Base-by-base conservation (phyloP, 2,888 invertebrate species). In the Eupithecia centaureata region DNA sequence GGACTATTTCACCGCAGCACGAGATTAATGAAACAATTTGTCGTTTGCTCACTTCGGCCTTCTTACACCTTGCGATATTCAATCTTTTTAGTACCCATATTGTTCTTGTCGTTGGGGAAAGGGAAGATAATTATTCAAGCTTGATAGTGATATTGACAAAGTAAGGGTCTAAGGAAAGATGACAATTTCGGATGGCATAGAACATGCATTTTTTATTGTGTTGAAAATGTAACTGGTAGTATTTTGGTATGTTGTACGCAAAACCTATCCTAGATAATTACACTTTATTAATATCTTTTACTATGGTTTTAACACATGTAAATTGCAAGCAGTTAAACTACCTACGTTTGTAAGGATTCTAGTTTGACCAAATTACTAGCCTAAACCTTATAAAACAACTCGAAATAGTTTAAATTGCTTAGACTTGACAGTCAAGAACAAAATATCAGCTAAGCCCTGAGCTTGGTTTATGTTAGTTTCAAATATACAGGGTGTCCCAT, bases 21-120 rank as follows among this genome's bases (percentile, higher is more conserved):
- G 60, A 65, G 70, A 75, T 73, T 78, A 78, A 82, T 76, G 69
- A 76, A 77, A 79, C 77, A 79, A 83, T 82, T 81, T 81, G 79
- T 82, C 80, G 73, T 73, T 52, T 61, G 70, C 71, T 73, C 68
- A 68, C 70, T 75, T 78, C 75, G 74, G 74, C 77, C 77, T 56
- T 56, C 27, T 52, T 52, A 52, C 52, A 52, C 52, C 15, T 27
- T 25, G 7, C 52, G 52, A 52, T 52, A 27, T 52, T 61, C 60
- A 15, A 52, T 52, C 15, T 47, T 47, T 8, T 25, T 25, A 13
- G 25, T 51, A 51, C 27, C 27, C 15, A 27, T 27, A 15, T 52
- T 52, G 25, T 52, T 27, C 52, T 15, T 27, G 27, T 52, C 10
- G 13, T 27, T 27, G 27, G 15, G 15, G n/a, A 18, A 13, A 27